Percentiles rank a stretch among this genome's conserved stretches.
phyloP scores from a whole-genome alignment of 2,113 vertebrate genomes.

The Aegithalos caudatus region DNA sequence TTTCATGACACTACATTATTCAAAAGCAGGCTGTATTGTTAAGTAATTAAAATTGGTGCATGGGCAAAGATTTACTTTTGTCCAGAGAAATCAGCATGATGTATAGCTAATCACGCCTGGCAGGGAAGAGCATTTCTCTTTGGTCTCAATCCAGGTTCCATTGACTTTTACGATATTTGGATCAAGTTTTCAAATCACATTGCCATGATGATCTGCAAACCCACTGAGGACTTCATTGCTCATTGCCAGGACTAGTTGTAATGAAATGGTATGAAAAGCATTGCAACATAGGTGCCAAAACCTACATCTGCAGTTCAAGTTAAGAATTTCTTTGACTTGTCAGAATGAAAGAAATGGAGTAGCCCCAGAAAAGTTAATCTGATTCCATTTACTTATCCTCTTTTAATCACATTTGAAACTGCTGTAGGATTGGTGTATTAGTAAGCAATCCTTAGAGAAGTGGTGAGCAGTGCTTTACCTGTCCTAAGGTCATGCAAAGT shows the following conservation, averaged over 20 bases:
- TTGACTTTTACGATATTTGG: not conserved
- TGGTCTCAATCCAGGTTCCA: not conserved
- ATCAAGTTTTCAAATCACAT: not conserved
- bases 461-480: not conserved
- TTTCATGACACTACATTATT: not conserved
- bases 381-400: not conserved
- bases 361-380: not conserved
- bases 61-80: not conserved
- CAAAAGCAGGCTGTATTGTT: not conserved
- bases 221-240: not conserved
- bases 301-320: not conserved
- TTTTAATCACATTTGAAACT: not conserved
- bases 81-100: not conserved
- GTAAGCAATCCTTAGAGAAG: not conserved
- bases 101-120: not conserved
- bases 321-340: not conserved
- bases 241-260: not conserved
- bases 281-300: not conserved
- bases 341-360: not conserved
- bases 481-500: not conserved
- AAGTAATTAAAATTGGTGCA: not conserved
- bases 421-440: not conserved
- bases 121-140: not conserved
- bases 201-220: conserved; percentile 14
- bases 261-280: not conserved